A percentile compares a stretch with the other conserved stretches of the same genome.
phyloP scores from a whole-genome alignment of 37 sponge, comb jelly and placozoan genomes.

The Mnemiopsis leidyi region DNA sequence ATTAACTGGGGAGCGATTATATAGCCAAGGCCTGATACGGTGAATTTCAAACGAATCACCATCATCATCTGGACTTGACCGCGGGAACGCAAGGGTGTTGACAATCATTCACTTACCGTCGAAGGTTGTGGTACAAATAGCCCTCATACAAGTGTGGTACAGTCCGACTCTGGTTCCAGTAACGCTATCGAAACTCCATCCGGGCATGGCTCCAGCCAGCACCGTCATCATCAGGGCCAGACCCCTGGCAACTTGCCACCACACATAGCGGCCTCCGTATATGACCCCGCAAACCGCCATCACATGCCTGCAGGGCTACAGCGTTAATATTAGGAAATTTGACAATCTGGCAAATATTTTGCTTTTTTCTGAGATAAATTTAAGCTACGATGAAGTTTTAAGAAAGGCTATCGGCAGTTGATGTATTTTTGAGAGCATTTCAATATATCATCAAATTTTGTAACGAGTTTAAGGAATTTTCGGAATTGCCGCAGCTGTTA shows the following conservation, averaged over 20 bases:
- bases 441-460: too few species aligned
- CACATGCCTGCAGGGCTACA: neutral
- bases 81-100: too few species aligned
- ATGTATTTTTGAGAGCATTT: too few species aligned
- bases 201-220: constrained; percentile 62
- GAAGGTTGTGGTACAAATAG: constrained; percentile 50
- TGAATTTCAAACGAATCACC: too few species aligned
- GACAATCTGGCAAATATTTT: too few species aligned
- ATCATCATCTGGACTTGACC: too few species aligned
- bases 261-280: constrained; percentile 31
- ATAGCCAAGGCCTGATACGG: too few species aligned
- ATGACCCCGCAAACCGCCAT: constrained; percentile 47
- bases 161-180: constrained; percentile 58
- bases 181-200: constrained; percentile 39
- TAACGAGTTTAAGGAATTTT: neutral
- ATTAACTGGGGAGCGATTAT: too few species aligned
- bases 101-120: too few species aligned
- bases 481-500: neutral
- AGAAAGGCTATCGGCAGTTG: too few species aligned
- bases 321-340: neutral
- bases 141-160: constrained; percentile 57
- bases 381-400: too few species aligned
- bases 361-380: too few species aligned
- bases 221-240: constrained; percentile 21
- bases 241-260: constrained; percentile 63